phyloP scores from a whole-genome alignment of 2,113 vertebrate species.

The Tachycineta bicolor region DNA sequence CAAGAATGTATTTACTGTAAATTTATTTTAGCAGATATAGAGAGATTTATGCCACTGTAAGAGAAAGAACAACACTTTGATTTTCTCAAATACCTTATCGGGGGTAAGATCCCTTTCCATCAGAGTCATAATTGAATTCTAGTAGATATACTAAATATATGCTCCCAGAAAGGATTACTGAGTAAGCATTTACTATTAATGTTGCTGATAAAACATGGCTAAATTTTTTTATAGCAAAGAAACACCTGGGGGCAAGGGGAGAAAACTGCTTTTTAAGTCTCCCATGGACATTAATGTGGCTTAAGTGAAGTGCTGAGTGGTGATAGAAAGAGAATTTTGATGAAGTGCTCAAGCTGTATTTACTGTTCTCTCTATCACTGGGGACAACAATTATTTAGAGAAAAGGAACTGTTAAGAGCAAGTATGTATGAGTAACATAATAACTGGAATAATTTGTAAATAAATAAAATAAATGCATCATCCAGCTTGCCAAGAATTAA shows the following conservation, averaged over 20 bases:
- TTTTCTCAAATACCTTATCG: neutral
- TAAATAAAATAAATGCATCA: neutral
- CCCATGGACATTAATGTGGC: neutral
- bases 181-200: slow-evolving; percentile 55
- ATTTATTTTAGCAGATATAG: neutral
- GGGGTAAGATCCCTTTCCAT: neutral
- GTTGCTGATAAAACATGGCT: slow-evolving; percentile 33
- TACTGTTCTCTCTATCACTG: neutral
- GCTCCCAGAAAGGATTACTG: neutral
- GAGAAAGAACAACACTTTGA: neutral
- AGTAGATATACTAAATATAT: neutral
- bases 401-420: neutral
- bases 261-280: slow-evolving; percentile 31
- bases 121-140: neutral
- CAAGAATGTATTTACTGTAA: neutral
- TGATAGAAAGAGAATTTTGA: slow-evolving; percentile 15
- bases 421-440: neutral
- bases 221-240: slow-evolving; percentile 51
- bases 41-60: neutral
- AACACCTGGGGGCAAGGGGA: slow-evolving; percentile 1
- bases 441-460: neutral
- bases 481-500: neutral
- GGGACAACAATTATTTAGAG: neutral
- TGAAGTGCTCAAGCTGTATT: neutral
- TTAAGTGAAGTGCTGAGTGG: slow-evolving; percentile 34